These are phyloP conservation scores for Acromyrmex charruanus DNA, from an alignment of 1,140 invertebrate species.

Conservation along the genomic window DNA sequence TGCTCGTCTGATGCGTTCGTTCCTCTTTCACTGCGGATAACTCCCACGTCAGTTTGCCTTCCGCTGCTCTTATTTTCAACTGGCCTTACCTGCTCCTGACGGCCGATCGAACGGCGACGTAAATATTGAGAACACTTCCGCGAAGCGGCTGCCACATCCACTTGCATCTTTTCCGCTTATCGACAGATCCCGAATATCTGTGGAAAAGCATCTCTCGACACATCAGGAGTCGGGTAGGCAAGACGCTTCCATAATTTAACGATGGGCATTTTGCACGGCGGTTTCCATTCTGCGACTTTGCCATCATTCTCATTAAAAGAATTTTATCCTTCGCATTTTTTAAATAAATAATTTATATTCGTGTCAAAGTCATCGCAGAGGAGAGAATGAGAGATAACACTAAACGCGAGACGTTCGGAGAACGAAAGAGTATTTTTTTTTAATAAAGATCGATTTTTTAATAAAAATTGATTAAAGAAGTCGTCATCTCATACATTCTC, in stretches of 20 bases:
- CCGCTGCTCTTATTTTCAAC: constrained; percentile 76
- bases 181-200: constrained; percentile 71
- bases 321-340: too few relatives aligned
- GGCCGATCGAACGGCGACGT: constrained; percentile 75
- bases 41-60: constrained; percentile 73
- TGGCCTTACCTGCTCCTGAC: constrained; percentile 75
- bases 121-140: constrained; percentile 75
- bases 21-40: constrained; percentile 73
- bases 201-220: constrained; percentile 57
- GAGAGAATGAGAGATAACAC: background rate
- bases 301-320: background rate
- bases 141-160: constrained; percentile 74
- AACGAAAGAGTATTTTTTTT: background rate
- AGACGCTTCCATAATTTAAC: constrained; percentile 67
- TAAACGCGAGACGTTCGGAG: background rate
- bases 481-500: background rate
- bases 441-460: background rate
- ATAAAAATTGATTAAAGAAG: background rate
- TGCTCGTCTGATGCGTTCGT: constrained; percentile 63
- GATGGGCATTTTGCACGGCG: background rate
- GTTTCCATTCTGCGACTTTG: background rate
- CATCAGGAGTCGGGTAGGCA: constrained; percentile 46
- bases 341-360: background rate
- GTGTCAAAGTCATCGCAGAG: background rate
- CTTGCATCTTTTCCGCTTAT: constrained; percentile 71